These are phyloP conservation scores for Semicossyphus pulcher DNA, from an alignment of 2,113 vertebrate species.

Conservation along the genomic window DNA sequence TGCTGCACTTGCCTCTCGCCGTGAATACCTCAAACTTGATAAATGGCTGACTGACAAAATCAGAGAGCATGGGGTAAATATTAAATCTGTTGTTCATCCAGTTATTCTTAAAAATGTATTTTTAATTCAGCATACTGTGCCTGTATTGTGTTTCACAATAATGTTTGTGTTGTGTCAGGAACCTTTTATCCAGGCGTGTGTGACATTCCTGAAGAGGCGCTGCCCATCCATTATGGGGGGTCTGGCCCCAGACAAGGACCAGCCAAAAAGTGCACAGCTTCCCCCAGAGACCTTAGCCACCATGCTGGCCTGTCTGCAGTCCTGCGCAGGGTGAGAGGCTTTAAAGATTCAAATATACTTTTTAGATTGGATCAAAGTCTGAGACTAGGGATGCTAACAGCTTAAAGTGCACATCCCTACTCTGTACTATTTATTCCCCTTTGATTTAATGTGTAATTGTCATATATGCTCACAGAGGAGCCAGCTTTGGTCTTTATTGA, in stretches of 20 bases:
- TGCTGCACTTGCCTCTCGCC: constrained; percentile 99
- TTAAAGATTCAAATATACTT: not conserved
- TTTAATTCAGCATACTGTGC: not conserved
- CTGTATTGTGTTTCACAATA: not conserved
- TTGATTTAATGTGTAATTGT: not conserved
- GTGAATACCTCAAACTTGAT: constrained; percentile 99
- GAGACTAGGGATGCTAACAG: not conserved
- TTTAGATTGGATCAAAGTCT: not conserved
- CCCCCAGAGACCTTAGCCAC: constrained; percentile 97
- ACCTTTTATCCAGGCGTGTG: constrained; percentile 98
- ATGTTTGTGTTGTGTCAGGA: constrained; percentile 82
- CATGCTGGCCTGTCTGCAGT: constrained; percentile 96
- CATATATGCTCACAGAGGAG: no score
- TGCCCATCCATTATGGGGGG: constrained; percentile 98
- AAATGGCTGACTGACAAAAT: constrained; percentile 99
- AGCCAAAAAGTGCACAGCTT: constrained; percentile 98
- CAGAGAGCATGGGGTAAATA: constrained; percentile 96
- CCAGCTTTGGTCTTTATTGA: no score
- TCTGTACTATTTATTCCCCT: not conserved
- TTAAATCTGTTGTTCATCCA: not conserved
- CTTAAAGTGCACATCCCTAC: no score
- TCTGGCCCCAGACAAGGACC: constrained; percentile 97
- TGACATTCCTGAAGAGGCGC: constrained; percentile 98
- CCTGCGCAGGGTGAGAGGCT: constrained; percentile 93
- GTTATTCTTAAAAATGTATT: not conserved